Percentiles rank a stretch among this genome's conserved stretches.
Conservation (phyloP, 35 echinoderm and acorn worm genomes). For the Stichopus chloronotus region DNA sequence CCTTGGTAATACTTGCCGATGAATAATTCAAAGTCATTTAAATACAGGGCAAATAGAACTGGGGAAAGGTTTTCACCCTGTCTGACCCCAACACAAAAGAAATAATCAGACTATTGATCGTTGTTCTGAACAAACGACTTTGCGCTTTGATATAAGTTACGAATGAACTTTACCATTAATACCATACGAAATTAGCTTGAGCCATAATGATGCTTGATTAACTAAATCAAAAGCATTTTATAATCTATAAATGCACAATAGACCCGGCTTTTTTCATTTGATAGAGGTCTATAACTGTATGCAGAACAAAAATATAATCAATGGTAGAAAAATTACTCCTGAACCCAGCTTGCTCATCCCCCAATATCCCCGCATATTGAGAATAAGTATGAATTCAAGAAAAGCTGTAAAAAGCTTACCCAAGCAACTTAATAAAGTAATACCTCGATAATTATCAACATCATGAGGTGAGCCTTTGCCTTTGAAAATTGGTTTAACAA, state of each 20-base stretch:
- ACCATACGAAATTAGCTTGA: background rate
- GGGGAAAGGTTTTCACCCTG: background rate
- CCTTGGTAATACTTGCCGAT: background rate
- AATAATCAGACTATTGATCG: background rate
- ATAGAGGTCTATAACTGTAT: constrained; percentile 4
- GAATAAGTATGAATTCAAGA: too few species aligned
- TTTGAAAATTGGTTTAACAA: constrained; percentile 17
- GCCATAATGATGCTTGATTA: background rate
- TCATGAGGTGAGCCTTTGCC: constrained; percentile 23
- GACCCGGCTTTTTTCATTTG: background rate
- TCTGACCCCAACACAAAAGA: background rate
- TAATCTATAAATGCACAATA: background rate
- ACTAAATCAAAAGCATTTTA: background rate
- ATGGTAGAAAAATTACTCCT: background rate
- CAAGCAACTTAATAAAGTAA: background rate
- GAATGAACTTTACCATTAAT: background rate
- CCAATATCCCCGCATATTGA: too few species aligned
- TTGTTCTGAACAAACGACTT: background rate
- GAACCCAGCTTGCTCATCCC: too few species aligned
- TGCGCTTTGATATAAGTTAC: background rate
- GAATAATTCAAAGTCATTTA: background rate
- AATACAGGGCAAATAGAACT: background rate
- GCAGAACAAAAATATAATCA: background rate
- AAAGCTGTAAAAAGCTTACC: background rate
- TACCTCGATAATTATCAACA: background rate